Evolutionary conservation across 2,113 vertebrate species (phyloP), one percentile per base, ranked within the genome.

Genomic region (Dasyprocta punctata): DNA sequence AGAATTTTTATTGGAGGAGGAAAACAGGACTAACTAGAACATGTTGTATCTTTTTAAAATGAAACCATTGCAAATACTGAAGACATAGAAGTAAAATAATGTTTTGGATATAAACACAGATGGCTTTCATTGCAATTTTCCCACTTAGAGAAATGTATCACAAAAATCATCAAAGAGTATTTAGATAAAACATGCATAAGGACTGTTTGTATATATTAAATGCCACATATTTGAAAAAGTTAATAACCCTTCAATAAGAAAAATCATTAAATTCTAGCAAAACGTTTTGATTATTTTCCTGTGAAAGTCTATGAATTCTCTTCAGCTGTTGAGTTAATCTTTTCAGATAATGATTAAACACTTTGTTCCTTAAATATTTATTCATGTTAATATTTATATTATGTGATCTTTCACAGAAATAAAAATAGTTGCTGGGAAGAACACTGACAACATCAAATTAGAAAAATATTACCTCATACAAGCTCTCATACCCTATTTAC

Each of bases 321-420:
- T 95, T 95, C 93, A 92, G 4, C 75, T 94, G 86, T 95, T n/a
- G 6, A n/a, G 56, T 56, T 94, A 86, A 56, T 56, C 5, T 26
- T 87, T 97, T 89, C 20, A 88, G 36, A 85, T 94, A 61, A 87
- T 56, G 36, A 86, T 36, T 83, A 56, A 56, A 86, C 33, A n/a
- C 33, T 8, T 69, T 60, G 1, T 38, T 94, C 24, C 33, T 67
- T 12, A 92, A 30, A 22, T 95, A 89, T 77, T 10, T 75, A 69
- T 86, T 93, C 69, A 17, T 69, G 30, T 47, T 56, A 92, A 94
- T 3, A 47, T 90, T 97, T 85, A 58, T 97, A 96, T 93, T 1
- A 5, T 94, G 49, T 82, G 20, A 36, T 92, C 26, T n/a, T 86
- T 98, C 97, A 13, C 93, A 98, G 98, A 93, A 94, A 1, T 92